A percentile compares a stretch with the other conserved stretches of the same genome.
phyloP scores from a whole-genome alignment of 2,888 invertebrate genomes.

The Apamea anceps region DNA sequence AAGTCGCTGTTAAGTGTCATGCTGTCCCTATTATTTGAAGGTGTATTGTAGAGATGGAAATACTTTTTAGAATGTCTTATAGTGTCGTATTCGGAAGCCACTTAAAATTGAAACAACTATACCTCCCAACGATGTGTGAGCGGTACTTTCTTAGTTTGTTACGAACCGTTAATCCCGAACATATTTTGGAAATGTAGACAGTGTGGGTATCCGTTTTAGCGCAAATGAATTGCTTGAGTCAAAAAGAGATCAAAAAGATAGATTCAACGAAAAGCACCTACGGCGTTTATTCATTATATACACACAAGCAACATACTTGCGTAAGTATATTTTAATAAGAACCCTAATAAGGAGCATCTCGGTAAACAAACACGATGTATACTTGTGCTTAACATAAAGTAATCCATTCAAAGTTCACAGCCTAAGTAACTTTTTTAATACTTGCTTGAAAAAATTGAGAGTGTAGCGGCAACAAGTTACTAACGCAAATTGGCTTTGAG shows the following conservation, averaged over 20 bases:
- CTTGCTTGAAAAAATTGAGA: not conserved
- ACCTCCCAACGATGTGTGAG: not conserved
- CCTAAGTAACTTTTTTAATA: not conserved
- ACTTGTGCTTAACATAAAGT: not conserved
- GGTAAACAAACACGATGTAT: not conserved
- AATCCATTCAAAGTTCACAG: not conserved
- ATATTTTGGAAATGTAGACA: not conserved
- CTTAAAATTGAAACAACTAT: not conserved
- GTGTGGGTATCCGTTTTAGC: not conserved
- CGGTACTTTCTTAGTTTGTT: not conserved
- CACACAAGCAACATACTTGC: too few species aligned
- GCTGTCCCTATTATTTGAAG: not conserved
- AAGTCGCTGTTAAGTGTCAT: not conserved
- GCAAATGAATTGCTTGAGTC: not conserved
- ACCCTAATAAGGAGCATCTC: not conserved
- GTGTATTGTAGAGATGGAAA: not conserved
- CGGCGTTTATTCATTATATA: not conserved
- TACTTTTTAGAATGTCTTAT: not conserved
- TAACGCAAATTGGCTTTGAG: conserved; percentile 23
- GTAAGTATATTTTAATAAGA: not conserved
- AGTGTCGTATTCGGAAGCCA: not conserved
- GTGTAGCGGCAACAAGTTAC: conserved; percentile 9
- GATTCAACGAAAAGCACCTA: not conserved
- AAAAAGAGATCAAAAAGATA: not conserved
- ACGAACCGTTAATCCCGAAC: not conserved